Conservation (phyloP, 2,113 vertebrate genomes). For the Malurus cyaneus region DNA sequence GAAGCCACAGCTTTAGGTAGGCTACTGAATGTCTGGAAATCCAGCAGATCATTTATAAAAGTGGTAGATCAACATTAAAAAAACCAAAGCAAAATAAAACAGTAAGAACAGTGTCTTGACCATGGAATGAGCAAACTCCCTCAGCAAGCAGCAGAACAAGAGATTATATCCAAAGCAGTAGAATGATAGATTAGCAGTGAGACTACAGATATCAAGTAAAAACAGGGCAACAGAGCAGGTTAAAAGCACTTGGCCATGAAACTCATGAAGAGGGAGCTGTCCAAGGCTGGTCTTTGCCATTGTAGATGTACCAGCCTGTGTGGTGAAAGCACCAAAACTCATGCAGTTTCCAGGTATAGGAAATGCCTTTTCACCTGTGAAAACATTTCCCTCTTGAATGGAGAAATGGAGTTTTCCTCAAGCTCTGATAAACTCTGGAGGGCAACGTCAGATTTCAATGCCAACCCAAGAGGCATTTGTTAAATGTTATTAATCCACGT, state of each 20-base stretch:
- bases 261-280: not conserved
- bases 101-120: not conserved
- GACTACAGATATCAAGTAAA: not conserved
- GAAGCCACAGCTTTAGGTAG: not conserved
- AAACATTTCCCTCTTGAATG: not conserved
- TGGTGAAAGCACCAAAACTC: not conserved
- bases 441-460: not conserved
- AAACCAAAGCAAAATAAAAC: not conserved
- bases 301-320: not conserved
- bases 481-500: not conserved
- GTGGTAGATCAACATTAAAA: not conserved
- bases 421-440: not conserved
- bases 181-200: not conserved
- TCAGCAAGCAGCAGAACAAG: not conserved
- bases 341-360: not conserved
- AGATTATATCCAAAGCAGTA: not conserved
- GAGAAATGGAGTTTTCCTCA: not conserved
- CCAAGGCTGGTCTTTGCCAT: not conserved
- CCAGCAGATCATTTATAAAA: constrained; percentile 26
- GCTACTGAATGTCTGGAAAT: constrained; percentile 1
- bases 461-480: not conserved
- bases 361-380: not conserved
- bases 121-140: not conserved
- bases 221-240: not conserved
- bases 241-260: not conserved